Percentiles rank a stretch among this genome's conserved stretches.
Conservation (phyloP, 1,140 invertebrate genomes). For the Drosophila lacteicornis region DNA sequence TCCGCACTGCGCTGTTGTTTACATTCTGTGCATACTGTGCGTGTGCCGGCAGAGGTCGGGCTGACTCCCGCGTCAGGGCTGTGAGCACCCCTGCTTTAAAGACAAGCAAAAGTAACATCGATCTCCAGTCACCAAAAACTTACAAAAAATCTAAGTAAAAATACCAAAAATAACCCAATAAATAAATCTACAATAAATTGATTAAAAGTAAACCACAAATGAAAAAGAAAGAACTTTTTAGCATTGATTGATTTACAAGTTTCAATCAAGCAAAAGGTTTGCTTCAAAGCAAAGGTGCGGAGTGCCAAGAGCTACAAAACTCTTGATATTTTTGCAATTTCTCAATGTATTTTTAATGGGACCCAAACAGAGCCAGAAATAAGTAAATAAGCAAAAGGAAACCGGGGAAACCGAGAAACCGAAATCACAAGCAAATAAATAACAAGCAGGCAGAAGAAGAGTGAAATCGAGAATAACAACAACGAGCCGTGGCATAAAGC, state of each 20-base stretch:
- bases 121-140: too few relatives aligned
- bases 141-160: too few relatives aligned
- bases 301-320: not conserved
- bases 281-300: not conserved
- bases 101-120: too few relatives aligned
- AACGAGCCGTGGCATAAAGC: conserved; percentile 17
- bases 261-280: not conserved
- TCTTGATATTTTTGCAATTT: conserved; percentile 24
- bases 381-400: conserved; percentile 15
- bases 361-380: conserved; percentile 8
- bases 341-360: conserved; percentile 42
- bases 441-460: conserved; percentile 20
- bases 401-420: conserved; percentile 10
- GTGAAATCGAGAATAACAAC: conserved; percentile 35
- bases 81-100: too few relatives aligned
- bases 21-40: too few relatives aligned
- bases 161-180: not conserved
- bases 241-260: conserved; percentile 1
- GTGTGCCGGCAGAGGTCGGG: too few relatives aligned
- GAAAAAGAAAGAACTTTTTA: not conserved
- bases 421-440: conserved; percentile 44
- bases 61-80: too few relatives aligned
- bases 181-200: not conserved
- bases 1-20: too few relatives aligned
- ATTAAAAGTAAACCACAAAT: not conserved